Conservation (phyloP, 2,888 invertebrate species). For the Machimus rusticus region DNA sequence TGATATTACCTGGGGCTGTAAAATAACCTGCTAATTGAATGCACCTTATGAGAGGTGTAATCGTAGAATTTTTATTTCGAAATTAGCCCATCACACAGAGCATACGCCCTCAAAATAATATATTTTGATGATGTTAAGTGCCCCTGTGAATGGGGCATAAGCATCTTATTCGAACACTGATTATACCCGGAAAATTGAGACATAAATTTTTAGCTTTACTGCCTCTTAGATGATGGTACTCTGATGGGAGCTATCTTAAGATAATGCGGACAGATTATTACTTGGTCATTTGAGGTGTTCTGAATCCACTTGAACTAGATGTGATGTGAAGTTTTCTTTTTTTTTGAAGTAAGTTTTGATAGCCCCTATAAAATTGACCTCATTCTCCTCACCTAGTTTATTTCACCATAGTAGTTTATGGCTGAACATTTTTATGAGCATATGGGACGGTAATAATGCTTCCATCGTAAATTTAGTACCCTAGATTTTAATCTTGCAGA, state of each 20-base stretch:
- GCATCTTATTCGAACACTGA: neutral
- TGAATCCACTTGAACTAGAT: too few relatives aligned
- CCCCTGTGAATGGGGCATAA: neutral
- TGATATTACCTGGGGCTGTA: neutral
- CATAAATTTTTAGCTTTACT: neutral
- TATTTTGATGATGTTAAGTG: neutral
- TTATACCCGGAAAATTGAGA: neutral
- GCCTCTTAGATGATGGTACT: neutral
- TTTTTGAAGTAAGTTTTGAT: neutral
- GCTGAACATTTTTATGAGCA: neutral
- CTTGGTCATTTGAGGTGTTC: neutral
- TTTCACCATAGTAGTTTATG: neutral
- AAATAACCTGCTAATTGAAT: constrained; percentile 11
- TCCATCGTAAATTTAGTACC: too few relatives aligned
- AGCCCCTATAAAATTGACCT: neutral
- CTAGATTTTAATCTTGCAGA: too few relatives aligned
- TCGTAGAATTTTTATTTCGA: neutral
- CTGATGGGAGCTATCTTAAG: neutral
- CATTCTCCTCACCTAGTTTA: neutral
- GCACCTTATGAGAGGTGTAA: neutral
- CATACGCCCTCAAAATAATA: neutral
- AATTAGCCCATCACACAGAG: neutral
- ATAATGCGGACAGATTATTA: neutral
- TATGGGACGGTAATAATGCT: neutral
- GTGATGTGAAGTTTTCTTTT: too few relatives aligned